These are phyloP conservation scores for Chloropsis hardwickii DNA, from an alignment of 2,113 vertebrate species.

Conservation along the genomic window DNA sequence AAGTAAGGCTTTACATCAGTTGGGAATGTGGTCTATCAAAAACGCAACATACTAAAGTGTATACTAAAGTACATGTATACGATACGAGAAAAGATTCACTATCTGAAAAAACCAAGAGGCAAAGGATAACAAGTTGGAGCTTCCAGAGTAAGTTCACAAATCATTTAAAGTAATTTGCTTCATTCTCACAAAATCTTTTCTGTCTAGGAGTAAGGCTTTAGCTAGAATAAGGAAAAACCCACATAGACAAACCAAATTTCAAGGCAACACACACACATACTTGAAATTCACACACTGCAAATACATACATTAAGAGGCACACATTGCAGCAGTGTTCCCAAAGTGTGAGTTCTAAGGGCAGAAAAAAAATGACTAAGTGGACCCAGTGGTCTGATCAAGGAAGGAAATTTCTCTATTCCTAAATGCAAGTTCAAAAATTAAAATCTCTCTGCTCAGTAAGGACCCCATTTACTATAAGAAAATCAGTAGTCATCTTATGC, in stretches of 20 bases:
- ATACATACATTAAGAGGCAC: background rate
- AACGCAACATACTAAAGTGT: background rate
- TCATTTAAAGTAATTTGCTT: background rate
- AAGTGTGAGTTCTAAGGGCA: background rate
- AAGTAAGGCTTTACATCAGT: background rate
- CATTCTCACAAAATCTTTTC: background rate
- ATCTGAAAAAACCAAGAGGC: background rate
- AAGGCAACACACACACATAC: background rate
- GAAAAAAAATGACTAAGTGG: background rate
- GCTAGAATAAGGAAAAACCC: background rate
- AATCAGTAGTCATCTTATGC: background rate
- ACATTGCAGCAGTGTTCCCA: background rate
- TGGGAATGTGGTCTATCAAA: background rate
- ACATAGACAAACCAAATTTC: background rate
- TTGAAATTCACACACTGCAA: background rate
- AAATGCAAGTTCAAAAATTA: background rate
- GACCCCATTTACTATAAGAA: background rate
- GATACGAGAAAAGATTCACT: background rate
- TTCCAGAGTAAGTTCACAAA: background rate
- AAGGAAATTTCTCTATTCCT: background rate
- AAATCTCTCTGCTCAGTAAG: background rate
- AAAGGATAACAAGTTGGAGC: background rate
- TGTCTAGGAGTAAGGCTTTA: background rate
- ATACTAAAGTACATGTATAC: background rate
- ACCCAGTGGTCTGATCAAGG: background rate